Conservation (phyloP, 2,113 vertebrate species). For the Tiliqua scincoides region DNA sequence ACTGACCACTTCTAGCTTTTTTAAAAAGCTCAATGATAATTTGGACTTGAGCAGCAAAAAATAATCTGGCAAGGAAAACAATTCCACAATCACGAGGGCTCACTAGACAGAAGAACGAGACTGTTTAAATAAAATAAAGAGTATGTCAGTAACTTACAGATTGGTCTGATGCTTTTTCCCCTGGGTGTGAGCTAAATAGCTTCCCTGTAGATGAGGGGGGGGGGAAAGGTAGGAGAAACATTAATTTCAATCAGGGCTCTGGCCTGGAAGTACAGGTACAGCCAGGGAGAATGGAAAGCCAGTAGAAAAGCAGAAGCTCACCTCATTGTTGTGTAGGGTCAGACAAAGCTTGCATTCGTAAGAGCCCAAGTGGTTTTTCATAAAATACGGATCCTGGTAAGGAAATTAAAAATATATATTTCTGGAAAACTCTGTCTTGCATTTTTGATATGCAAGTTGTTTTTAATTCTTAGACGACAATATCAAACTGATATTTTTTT, state of each 20-base stretch:
- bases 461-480: too few species aligned
- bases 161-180: constrained; percentile 99
- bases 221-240: background rate
- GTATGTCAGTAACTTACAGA: constrained; percentile 81
- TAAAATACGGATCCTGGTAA: constrained; percentile 92
- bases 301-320: constrained; percentile 50
- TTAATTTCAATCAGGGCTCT: background rate
- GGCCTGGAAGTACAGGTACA: background rate
- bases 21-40: background rate
- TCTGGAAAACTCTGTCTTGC: too few species aligned
- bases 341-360: constrained; percentile 98
- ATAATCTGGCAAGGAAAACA: background rate
- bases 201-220: constrained; percentile 80
- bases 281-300: background rate
- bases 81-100: background rate
- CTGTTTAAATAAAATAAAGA: background rate
- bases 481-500: too few species aligned
- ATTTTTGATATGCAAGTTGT: too few species aligned
- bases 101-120: fast-evolving
- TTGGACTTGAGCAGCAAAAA: background rate
- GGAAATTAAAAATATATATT: background rate
- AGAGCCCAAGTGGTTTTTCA: constrained; percentile 98
- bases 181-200: constrained; percentile 96
- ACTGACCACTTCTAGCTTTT: background rate
- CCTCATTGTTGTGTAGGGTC: constrained; percentile 98